These are phyloP conservation scores for Megalonaias nervosa DNA, from an alignment of 1,140 invertebrate species.

Conservation along the genomic window DNA sequence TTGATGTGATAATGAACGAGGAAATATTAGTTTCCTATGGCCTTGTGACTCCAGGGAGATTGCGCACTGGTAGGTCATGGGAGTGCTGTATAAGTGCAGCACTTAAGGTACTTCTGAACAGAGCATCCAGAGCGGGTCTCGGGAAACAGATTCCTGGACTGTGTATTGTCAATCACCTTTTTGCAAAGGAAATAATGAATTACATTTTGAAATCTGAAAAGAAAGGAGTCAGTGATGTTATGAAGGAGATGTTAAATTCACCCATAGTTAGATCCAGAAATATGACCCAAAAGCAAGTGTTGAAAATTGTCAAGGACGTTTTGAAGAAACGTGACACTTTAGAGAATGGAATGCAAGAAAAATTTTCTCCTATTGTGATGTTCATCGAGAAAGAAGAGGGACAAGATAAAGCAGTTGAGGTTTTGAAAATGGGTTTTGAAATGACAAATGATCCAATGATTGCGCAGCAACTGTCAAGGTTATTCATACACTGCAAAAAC, in stretches of 20 bases:
- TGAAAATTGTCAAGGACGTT: slow-evolving; percentile 40
- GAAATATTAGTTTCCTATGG: background rate
- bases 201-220: slow-evolving; percentile 17
- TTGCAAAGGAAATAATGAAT: slow-evolving; percentile 43
- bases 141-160: slow-evolving; percentile 21
- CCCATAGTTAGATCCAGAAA: slow-evolving; percentile 24
- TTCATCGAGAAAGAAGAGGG: slow-evolving; percentile 33
- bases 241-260: slow-evolving; percentile 31
- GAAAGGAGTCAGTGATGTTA: slow-evolving; percentile 33
- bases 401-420: slow-evolving; percentile 34
- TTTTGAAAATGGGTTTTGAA: slow-evolving; percentile 34
- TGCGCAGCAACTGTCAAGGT: slow-evolving; percentile 45
- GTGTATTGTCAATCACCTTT: slow-evolving; percentile 35
- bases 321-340: slow-evolving; percentile 34
- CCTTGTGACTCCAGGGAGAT: background rate
- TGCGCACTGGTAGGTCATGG: slow-evolving; percentile 27
- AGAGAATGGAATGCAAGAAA: slow-evolving; percentile 17
- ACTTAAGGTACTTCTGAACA: slow-evolving; percentile 40
- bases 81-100: slow-evolving; percentile 40
- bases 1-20: slow-evolving; percentile 38
- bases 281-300: slow-evolving; percentile 19
- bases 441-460: slow-evolving; percentile 43
- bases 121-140: slow-evolving; percentile 25
- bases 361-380: slow-evolving; percentile 45
- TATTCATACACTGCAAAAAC: slow-evolving; percentile 46